A percentile compares a stretch with the other conserved stretches of the same genome.
Evolutionary conservation across 2,797 vertebrate genomes (phyloP).

Genomic region (Falco biarmicus): DNA sequence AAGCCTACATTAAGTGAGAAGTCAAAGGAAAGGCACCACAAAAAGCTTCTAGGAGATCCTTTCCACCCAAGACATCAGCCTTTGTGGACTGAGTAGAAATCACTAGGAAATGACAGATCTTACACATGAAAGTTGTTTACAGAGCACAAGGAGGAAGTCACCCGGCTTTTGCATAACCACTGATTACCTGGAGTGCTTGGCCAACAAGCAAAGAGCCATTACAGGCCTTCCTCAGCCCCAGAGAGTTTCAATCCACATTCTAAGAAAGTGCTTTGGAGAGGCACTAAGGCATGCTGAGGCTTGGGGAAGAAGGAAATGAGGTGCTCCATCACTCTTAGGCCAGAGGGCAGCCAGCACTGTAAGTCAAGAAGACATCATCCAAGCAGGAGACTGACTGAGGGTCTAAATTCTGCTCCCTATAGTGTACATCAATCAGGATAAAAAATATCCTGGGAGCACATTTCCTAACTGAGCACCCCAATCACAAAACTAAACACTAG

Average conservation of each 20-base stretch:
- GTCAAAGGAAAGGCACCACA: not conserved
- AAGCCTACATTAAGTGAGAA: not conserved
- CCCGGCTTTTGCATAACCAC: not conserved
- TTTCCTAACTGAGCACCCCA: not conserved
- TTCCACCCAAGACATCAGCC: not conserved
- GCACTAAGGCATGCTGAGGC: not conserved
- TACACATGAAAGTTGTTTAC: not conserved
- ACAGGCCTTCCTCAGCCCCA: not conserved
- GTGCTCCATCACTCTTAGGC: not conserved
- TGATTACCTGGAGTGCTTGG: not conserved
- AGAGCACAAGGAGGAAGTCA: not conserved
- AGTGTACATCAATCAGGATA: fast-evolving
- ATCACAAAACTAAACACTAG: not conserved
- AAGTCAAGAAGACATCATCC: not conserved
- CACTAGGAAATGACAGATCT: not conserved
- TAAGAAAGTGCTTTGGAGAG: not conserved
- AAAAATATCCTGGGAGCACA: not conserved
- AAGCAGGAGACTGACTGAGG: not conserved
- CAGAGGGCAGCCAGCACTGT: not conserved
- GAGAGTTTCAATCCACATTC: not conserved
- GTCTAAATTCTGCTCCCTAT: not conserved
- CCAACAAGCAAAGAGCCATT: not conserved
- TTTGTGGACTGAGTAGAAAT: not conserved
- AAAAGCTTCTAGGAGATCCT: not conserved
- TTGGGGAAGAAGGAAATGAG: not conserved